Conservation (phyloP, 2,888 invertebrate species). For the Orthosia incerta region DNA sequence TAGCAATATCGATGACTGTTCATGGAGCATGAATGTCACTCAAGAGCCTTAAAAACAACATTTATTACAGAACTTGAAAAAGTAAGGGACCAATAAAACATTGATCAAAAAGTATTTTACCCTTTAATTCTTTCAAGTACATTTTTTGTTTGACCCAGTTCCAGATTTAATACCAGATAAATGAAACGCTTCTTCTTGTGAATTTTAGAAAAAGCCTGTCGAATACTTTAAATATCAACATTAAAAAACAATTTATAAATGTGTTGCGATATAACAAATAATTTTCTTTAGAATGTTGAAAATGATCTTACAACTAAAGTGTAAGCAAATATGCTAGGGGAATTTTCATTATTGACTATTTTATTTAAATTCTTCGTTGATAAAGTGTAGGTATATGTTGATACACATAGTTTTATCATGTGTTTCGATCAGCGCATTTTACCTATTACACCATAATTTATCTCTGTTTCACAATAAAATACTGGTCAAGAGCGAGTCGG, state of each 20-base stretch:
- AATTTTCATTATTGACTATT: not conserved
- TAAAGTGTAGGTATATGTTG: not conserved
- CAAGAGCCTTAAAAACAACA: conserved; percentile 53
- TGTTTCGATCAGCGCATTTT: no score
- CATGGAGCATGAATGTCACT: conserved; percentile 59
- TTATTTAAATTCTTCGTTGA: not conserved
- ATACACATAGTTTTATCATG: no score
- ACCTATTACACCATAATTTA: no score
- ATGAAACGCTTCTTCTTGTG: not conserved
- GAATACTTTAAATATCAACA: not conserved
- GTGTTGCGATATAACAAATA: not conserved
- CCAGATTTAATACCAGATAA: not conserved
- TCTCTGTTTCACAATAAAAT: no score
- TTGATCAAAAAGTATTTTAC: conserved; percentile 42
- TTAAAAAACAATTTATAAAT: not conserved
- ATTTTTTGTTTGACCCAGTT: not conserved
- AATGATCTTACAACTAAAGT: not conserved
- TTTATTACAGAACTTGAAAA: conserved; percentile 60
- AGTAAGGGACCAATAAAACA: conserved; percentile 32
- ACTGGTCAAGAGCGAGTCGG: no score
- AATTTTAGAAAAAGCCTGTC: not conserved
- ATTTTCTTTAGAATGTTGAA: not conserved
- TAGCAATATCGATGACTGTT: conserved; percentile 70
- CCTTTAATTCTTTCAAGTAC: conserved; percentile 12
- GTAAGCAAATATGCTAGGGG: not conserved